Evolutionary conservation across 2,888 invertebrate species (phyloP).

Genomic region (Camptogramma bilineatum): DNA sequence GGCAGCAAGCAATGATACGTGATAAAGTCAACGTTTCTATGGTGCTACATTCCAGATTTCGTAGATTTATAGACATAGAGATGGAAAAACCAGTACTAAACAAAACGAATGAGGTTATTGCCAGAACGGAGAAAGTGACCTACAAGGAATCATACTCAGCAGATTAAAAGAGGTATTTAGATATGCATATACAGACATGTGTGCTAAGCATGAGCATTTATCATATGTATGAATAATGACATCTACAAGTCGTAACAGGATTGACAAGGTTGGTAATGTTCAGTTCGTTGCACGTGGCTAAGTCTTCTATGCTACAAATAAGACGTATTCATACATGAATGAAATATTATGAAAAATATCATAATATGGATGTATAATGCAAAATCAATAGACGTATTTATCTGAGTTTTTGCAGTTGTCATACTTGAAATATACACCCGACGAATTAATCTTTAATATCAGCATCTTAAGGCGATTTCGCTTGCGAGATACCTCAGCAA

Average conservation of each 20-base stretch:
- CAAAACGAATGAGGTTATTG: slow-evolving; percentile 10
- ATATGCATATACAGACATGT: slow-evolving; percentile 16
- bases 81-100: not conserved
- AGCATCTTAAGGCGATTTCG: not conserved
- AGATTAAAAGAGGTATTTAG: slow-evolving; percentile 19
- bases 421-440: not conserved
- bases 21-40: too few species aligned
- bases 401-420: slow-evolving; percentile 1
- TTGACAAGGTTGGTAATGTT: slow-evolving; percentile 11
- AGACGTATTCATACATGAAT: too few species aligned
- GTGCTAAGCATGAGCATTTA: slow-evolving; percentile 22
- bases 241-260: slow-evolving; percentile 18
- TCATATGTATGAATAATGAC: slow-evolving; percentile 16
- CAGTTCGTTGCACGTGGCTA: not conserved
- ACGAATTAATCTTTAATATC: too few species aligned
- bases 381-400: not conserved
- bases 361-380: too few species aligned
- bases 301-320: not conserved
- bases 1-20: too few species aligned
- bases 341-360: too few species aligned
- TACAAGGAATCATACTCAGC: slow-evolving; percentile 6
- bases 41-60: not conserved
- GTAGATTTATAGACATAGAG: not conserved
- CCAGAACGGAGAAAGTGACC: slow-evolving; percentile 15
- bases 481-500: not conserved